These are phyloP conservation scores for Hirtodrosophila duncani DNA, from an alignment of 2,888 invertebrate species.

Conservation along the genomic window DNA sequence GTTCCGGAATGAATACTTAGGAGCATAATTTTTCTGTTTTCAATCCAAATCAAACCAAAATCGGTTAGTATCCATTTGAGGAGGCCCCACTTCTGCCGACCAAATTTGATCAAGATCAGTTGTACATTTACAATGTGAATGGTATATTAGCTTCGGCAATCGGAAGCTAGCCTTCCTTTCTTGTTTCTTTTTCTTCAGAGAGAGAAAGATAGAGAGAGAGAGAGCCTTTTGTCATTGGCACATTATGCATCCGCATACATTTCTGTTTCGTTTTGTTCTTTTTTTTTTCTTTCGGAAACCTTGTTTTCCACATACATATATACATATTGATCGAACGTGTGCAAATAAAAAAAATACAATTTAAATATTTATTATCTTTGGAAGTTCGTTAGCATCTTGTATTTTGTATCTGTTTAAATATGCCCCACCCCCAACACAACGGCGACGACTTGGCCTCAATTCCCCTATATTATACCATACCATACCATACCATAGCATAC, in stretches of 20 bases:
- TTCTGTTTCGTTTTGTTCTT: neutral
- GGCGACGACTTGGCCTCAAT: constrained; percentile 37
- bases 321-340: constrained; percentile 72
- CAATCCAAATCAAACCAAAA: too few relatives aligned
- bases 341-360: constrained; percentile 74
- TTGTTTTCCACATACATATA: constrained; percentile 30
- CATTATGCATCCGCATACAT: constrained; percentile 50
- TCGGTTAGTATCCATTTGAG: too few relatives aligned
- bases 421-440: constrained; percentile 5
- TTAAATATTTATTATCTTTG: constrained; percentile 75
- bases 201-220: too few relatives aligned
- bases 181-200: too few relatives aligned
- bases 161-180: too few relatives aligned
- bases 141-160: too few relatives aligned
- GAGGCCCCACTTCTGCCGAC: too few relatives aligned
- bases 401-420: constrained; percentile 68
- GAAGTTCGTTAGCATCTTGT: constrained; percentile 75
- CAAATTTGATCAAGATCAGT: too few relatives aligned
- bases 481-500: too few relatives aligned
- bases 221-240: constrained; percentile 36
- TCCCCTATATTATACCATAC: constrained; percentile 18
- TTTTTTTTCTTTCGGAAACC: constrained; percentile 7
- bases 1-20: too few relatives aligned
- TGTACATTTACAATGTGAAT: too few relatives aligned
- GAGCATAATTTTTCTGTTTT: too few relatives aligned